Evolutionary conservation across 2,888 invertebrate species (phyloP), one percentile per base, ranked within the genome.

Genomic region (Drosophila prolongata): DNA sequence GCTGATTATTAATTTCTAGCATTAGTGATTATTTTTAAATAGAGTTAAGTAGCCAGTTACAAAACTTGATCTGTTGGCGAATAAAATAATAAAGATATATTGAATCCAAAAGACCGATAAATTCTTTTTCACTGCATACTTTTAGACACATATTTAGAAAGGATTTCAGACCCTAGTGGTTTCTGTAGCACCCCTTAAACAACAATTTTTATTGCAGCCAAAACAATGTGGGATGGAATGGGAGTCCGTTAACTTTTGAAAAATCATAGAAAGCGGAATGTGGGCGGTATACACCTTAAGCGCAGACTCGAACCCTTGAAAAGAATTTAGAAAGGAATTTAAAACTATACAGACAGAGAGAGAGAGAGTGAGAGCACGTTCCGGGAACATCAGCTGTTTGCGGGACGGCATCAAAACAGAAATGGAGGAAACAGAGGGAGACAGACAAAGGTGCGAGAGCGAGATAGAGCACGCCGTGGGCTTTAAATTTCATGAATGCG

Each of bases 301-400:
- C 49, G 49, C 49, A 49, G 49, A 49, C 49, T 49, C 49, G 35
- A 49, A 49, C 49, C 49, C 35, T 47, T 49, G 49, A 6, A 3
- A 49, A 47, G 47, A 47, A 47, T 49, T 49, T 49, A 13, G 16
- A 49, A 49, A 49, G 49, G 49, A 49, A 49, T 49, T 49, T 47
- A 30, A 47, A 47, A 30, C 27, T 47, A 47, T 47, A 47, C 46
- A 47, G 14, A 47, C 14, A 30, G n/a, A n/a, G n/a, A 27, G 46
- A 27, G 8, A 11, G 49, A 16, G n/a, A 14, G 10, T 14, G 9
- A 46, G 47, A 34, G 35, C 49, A 49, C 49, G 47, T 47, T 47
- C 16, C 35, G 43, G 30, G 16, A 47, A 16, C 8, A 61, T 62
- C 62, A 62, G 64, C 64, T 62, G 62, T 62, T 34, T 16, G 19